Conservation (phyloP, 92 coral and sea anemone genomes). For the Porites evermanni region DNA sequence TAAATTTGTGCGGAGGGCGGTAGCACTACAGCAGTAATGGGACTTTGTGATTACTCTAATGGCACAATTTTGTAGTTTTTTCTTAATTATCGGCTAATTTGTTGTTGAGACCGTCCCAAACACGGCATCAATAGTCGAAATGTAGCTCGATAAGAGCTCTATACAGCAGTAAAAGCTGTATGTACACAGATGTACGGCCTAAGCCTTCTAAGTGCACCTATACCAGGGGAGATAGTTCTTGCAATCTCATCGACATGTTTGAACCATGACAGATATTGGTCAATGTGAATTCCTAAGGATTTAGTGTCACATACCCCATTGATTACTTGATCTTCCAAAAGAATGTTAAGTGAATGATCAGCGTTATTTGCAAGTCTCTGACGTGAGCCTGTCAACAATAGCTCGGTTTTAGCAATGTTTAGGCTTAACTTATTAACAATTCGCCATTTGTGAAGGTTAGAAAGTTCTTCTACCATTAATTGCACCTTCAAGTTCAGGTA, state of each 20-base stretch:
- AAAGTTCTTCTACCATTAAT: slow-evolving; percentile 29
- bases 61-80: too few relatives aligned
- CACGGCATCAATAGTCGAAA: too few relatives aligned
- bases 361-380: slow-evolving; percentile 37
- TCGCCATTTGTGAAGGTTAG: slow-evolving; percentile 22
- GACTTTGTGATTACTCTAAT: too few relatives aligned
- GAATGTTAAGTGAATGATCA: slow-evolving; percentile 5
- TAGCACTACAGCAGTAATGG: too few relatives aligned
- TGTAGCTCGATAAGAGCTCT: too few relatives aligned
- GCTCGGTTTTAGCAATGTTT: slow-evolving; percentile 31
- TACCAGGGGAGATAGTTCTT: too few relatives aligned
- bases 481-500: slow-evolving; percentile 22
- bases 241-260: slow-evolving; percentile 7
- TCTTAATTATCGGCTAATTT: too few relatives aligned
- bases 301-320: slow-evolving; percentile 36
- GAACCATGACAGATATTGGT: slow-evolving; percentile 41
- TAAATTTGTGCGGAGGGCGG: too few relatives aligned
- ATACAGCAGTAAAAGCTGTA: too few relatives aligned
- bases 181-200: too few relatives aligned
- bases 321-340: slow-evolving; percentile 17
- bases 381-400: slow-evolving; percentile 54
- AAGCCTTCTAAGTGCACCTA: too few relatives aligned
- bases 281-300: slow-evolving; percentile 60
- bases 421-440: slow-evolving; percentile 26
- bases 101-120: not conserved